Percentiles rank a stretch among this genome's conserved stretches.
Evolutionary conservation across 2,888 invertebrate genomes (phyloP).

Genomic region (Oxyteleia sp.): DNA sequence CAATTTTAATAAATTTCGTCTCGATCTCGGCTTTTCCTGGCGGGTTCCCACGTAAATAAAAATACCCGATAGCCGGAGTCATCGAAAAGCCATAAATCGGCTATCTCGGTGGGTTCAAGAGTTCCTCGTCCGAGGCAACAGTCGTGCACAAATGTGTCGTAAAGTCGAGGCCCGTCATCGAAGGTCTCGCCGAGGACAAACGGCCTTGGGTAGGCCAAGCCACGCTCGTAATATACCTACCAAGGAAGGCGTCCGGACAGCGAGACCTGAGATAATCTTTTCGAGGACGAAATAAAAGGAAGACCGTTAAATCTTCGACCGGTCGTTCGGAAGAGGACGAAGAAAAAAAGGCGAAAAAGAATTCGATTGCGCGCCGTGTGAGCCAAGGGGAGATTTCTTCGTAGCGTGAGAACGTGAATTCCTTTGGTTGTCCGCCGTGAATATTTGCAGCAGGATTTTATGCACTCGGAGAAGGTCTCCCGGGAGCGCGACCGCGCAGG

Average conservation of each 20-base stretch:
- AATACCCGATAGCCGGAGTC: neutral
- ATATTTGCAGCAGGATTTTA: constrained; percentile 80
- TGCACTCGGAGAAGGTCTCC: constrained; percentile 77
- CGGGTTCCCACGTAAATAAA: constrained; percentile 9
- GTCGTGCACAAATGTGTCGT: constrained; percentile 44
- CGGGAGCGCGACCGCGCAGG: constrained; percentile 32
- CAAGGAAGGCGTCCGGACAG: constrained; percentile 48
- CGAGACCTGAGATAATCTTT: constrained; percentile 69
- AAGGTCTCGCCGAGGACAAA: constrained; percentile 41
- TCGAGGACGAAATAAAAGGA: constrained; percentile 73
- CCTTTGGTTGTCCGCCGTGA: constrained; percentile 81
- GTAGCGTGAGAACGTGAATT: constrained; percentile 83
- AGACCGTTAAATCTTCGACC: constrained; percentile 77
- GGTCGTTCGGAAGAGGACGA: constrained; percentile 74
- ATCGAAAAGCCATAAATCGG: constrained; percentile 48
- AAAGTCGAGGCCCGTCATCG: constrained; percentile 52
- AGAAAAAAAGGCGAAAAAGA: constrained; percentile 55
- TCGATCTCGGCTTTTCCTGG: neutral
- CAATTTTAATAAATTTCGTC: too few species aligned
- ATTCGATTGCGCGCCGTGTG: constrained; percentile 64
- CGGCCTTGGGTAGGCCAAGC: constrained; percentile 51
- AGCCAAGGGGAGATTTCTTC: constrained; percentile 69
- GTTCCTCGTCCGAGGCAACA: constrained; percentile 33
- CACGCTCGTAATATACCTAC: constrained; percentile 47
- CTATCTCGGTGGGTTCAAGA: constrained; percentile 28